Evolutionary conservation across 1,140 invertebrate species (phyloP), one percentile per base, ranked within the genome.

Genomic region (Goniozus legneri): DNA sequence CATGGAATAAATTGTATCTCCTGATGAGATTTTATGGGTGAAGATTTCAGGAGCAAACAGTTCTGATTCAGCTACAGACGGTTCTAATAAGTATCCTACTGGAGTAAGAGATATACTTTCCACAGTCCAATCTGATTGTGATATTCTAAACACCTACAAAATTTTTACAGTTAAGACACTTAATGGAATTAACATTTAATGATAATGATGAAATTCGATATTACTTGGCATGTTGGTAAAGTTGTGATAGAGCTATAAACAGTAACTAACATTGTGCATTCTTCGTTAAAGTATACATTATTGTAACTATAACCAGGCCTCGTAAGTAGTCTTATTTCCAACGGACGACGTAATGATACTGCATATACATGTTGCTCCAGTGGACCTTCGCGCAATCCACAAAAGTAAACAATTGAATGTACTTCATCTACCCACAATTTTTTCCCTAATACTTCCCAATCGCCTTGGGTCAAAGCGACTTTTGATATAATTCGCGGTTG

Each of bases 201-300:
- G 16, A 15, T 24, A 34, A 44, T 12, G 8, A 40, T 16, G 8
- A 46, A 32, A 12, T 32, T 36, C n/a, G n/a, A n/a, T n/a, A n/a
- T 19, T 61, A 75, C 71, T 69, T 88, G 83, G 62, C 91, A 92
- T 16, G 82, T 82, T 0, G 91, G 91, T 36, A 86, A 75, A n/a
- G 82, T 84, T 64, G 85, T 84, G 43, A 93, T 89, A 66, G 88
- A 95, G 56, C 92, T 96, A 55, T 91, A 92, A 27, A 94, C 91
- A 42, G 89, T 85, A 3, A 96, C 87, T 66, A 93, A 87, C 64
- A 92, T 82, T 15, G 82, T 84, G 70, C 90, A 93, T 51, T 92
- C 86, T 85, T 85, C 80, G 70, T 90, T 88, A 58, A 92, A 88
- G 63, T 90, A 86, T n/a, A 89, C 81, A 35, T 73, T 79, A 65